A percentile compares a stretch with the other conserved stretches of the same genome.
Conservation (phyloP, 1,140 invertebrate species). For the Ips nitidus region DNA sequence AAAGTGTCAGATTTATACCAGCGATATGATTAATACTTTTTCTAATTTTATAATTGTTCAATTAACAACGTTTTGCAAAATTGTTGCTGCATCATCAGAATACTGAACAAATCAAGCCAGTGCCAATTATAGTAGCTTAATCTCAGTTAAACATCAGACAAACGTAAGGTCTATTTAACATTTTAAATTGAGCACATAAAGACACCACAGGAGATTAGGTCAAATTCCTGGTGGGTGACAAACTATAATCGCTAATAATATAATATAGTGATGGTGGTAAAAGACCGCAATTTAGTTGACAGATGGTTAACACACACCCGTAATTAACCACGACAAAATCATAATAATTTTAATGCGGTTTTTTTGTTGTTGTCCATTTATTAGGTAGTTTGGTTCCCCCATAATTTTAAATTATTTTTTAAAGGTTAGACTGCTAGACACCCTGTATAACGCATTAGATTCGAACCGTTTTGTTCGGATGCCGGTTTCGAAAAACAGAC, state of each 20-base stretch:
- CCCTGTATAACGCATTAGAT: neutral
- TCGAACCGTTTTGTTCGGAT: neutral
- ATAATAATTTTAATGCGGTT: constrained; percentile 15
- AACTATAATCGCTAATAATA: constrained; percentile 11
- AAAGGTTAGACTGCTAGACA: too few species aligned
- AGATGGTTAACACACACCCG: constrained; percentile 16
- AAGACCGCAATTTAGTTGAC: constrained; percentile 18
- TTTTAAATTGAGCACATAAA: too few species aligned
- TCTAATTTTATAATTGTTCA: too few species aligned
- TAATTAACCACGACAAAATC: constrained; percentile 20
- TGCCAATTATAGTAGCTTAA: too few species aligned
- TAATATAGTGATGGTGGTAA: constrained; percentile 12
- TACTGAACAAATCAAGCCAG: too few species aligned
- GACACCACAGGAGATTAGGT: neutral
- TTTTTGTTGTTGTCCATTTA: constrained; percentile 7
- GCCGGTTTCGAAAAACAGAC: constrained; percentile 8
- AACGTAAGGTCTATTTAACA: too few species aligned
- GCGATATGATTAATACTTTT: too few species aligned
- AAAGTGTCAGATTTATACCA: too few species aligned
- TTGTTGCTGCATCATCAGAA: too few species aligned
- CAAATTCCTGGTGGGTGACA: constrained; percentile 5
- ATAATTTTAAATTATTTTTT: neutral
- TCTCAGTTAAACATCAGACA: too few species aligned
- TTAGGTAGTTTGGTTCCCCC: neutral
- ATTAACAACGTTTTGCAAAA: too few species aligned